Base-by-base conservation (phyloP, 1,140 invertebrate species). In the Bombus confusus region DNA sequence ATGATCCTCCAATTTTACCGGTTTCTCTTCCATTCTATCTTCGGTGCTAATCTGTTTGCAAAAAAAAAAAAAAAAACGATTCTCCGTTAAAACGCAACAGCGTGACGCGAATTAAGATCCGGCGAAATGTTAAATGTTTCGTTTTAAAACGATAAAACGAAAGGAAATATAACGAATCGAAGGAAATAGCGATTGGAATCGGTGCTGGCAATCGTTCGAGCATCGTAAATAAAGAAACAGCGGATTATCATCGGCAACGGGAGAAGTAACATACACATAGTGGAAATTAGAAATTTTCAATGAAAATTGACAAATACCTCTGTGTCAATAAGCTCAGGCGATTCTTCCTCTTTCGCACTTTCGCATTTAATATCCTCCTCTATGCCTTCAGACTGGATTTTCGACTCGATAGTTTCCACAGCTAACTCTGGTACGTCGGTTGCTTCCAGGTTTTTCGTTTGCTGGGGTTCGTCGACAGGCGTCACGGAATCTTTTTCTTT, bases 401-500 rank as follows among this genome's bases (percentile, higher is more conserved):
- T 87, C 39, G 47, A 43, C 12, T 76, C 79, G 62, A 28, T 81
- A 25, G 73, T 68, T 34, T 83, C 37, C 25, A 47, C 62, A 57
- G 64, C 31, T 57, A 13, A 34, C 9, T 86, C 87, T 15, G 57
- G 6, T 75, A 43, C 71, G 25, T 18, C 71, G 25, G 18, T 81
- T 18, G 75, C 84, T 28, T 77, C 81, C 15, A 87, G 69, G 62
- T 83, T 79, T 34, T 39, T 64, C 18, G 39, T 43, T 75, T 92
- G 84, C 22, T n/a, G 41, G 2, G 81, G 76, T 64, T 88, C 82
- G 68, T 87, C 80, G n/a, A 57, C 57, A 31, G 80, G 39, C 57
- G 83, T 69, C 31, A 86, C 34, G 34, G 87, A 77, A 22, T 92
- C 87, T 66, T 94, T 92, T 25, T 91, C 88, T 82, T 94, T 94